These are phyloP conservation scores for Stichodactyla helianthus DNA, from an alignment of 64 coral and sea anemone species.

Conservation along the genomic window DNA sequence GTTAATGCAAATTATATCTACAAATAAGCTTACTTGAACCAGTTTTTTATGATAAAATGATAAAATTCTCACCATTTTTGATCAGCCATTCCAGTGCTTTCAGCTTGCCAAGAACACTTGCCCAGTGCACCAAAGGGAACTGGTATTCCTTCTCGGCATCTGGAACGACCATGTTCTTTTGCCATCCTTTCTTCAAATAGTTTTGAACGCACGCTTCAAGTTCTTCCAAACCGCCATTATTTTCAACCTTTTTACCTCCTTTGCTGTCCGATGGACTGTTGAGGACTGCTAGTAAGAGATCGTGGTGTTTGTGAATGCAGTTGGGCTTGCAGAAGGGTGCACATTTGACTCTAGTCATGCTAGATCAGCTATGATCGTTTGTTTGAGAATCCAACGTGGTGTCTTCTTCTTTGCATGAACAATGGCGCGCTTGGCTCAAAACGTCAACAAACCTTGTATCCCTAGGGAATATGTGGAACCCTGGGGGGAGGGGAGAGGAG, in stretches of 20 bases:
- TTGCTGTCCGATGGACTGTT: background rate
- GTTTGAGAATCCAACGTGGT: background rate
- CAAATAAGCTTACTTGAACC: too few relatives aligned
- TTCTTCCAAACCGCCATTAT: background rate
- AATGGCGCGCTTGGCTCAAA: background rate
- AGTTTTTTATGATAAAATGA: too few relatives aligned
- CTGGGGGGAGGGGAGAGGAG: background rate
- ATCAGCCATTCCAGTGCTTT: conserved; percentile 49
- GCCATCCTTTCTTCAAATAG: conserved; percentile 49
- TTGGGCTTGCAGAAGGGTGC: conserved; percentile 33
- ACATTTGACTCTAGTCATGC: conserved; percentile 31
- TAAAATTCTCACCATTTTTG: conserved; percentile 23
- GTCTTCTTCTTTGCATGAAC: background rate
- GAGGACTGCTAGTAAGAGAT: conserved; percentile 7
- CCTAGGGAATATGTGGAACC: background rate
- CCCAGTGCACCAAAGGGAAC: conserved; percentile 53
- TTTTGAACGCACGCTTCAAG: background rate
- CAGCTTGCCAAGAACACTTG: conserved; percentile 29
- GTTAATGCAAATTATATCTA: too few relatives aligned
- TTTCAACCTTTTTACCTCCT: background rate
- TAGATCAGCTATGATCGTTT: background rate
- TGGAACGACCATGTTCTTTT: conserved; percentile 27
- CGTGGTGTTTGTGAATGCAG: conserved; percentile 34
- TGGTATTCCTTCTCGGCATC: conserved; percentile 35
- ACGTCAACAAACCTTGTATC: background rate